Base-by-base conservation (phyloP, 2,113 vertebrate genomes). In the Zapus hudsonius region DNA sequence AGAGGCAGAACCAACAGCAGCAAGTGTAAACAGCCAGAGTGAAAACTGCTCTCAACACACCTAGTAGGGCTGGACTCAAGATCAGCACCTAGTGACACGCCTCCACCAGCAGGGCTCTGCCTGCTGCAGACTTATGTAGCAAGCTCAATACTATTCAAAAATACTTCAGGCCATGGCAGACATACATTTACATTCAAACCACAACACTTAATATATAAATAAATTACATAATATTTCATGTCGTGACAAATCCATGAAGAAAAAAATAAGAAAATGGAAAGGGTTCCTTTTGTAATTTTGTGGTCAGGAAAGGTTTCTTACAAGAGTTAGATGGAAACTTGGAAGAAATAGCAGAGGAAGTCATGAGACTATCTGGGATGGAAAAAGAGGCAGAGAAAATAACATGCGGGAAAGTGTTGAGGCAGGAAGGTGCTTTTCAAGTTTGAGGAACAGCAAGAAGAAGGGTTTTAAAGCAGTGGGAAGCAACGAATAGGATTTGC, bases 191-290 rank as follows among this genome's bases (percentile, higher is more conserved):
- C n/a, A n/a, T n/a, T n/a, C n/a, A n/a, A n/a, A n/a, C n/a, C n/a
- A n/a, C n/a, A n/a, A n/a, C n/a, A n/a, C n/a, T n/a, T n/a, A n/a
- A n/a, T n/a, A n/a, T n/a, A 6, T 44, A 87, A 78, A 47, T 78
- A 93, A 74, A 87, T 15, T 81, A 63, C 57, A 44, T 80, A 70
- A n/a, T 90, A 82, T 76, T 91, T 91, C 10, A 61, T 79, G 10
- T 86, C 61, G 5, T 94, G 57, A 67, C 63, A 81, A 64, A 7
- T 80, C 5, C 61, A 89, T n/a, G 61, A 59, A 84, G 63, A 78
- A 96, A 64, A 88, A 87, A 78, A 84, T 36, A 4, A 42, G 75
- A 91, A 12, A 66, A n/a, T 16, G 20, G 84, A 61, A 38, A 70
- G 29, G 76, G 25, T 40, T 64, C 11, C 69, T 63, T 84, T 92